Evolutionary conservation across 2,797 vertebrate species (phyloP), one percentile per base, ranked within the genome.

Genomic region (Adrianichthys oophorus): DNA sequence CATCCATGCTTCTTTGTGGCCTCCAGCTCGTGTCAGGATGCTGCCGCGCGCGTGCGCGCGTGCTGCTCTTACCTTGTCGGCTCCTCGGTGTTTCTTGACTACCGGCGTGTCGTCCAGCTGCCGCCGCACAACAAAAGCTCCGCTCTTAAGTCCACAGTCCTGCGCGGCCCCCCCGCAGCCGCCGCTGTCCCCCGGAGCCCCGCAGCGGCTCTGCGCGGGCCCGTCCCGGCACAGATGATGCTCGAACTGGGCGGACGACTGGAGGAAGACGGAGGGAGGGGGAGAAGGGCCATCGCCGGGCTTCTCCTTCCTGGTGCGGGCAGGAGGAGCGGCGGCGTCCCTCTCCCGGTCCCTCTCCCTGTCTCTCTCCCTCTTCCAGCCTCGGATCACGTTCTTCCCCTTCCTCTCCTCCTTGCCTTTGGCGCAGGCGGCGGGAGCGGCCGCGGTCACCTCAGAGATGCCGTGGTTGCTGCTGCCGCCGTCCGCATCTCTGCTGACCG

Each of bases 191-290:
- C 65, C 88, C 79, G 85, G 65, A 32, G 74, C 74, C 54, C 71
- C 56, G 57, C 81, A 79, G 72, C 42, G 80, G 91, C 77, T 64
- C 87, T 78, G 83, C 85, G 89, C 80, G 88, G 88, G 81, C 82
- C 79, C 89, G 89, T 92, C 92, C 76, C 93, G 92, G 90, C 93
- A 94, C 70, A 91, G 91, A 82, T 92, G 92, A 85, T 95, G 94
- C 77, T 94, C 94, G 64, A 89, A 72, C 65, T 88, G 91, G 91
- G 79, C 79, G 85, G 66, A 78, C 79, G 86, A 84, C 32, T 65
- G 54, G 66, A 79, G 78, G 76, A 85, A 79, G 77, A 68, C 78
- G 51, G 75, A 69, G 62, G 76, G 76, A 65, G 89, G 78, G 74
- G 78, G 72, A 74, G 82, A 65, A 44, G 77, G 60, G 71, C 78